Evolutionary conservation across 2,113 vertebrate species (phyloP), one percentile per base, ranked within the genome.

Genomic region (Oryzias woworae): DNA sequence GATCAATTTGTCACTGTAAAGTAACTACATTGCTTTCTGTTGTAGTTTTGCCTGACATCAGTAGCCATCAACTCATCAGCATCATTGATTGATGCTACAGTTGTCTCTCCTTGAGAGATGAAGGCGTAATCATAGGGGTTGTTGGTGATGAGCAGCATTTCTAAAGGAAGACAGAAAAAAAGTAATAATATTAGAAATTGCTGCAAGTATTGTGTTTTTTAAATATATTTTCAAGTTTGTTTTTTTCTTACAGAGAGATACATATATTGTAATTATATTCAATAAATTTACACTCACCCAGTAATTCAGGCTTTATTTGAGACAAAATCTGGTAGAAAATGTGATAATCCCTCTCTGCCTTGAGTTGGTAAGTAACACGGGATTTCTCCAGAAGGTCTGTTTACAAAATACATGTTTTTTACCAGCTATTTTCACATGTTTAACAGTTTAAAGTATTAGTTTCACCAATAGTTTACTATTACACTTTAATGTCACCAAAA

Each of bases 261-360:
- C 7, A 31, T 31, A 31, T 2, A 5, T 24, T 14, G 7, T 20
- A 51, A 14, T 24, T 2, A 24, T 7, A 23, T 51, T 51, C 13
- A 24, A 22, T 14, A 12, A 51, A 12, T 16, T 1, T 5, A 46
- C 14, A 72, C 67, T 64, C 51, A 95, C 94, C 94, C 69, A 96
- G 83, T 10, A 95, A 87, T 66, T 96, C 95, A 1, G 94, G 94
- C 68, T 95, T 96, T 73, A 78, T 85, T 44, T 95, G 95, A 78
- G 94, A 96, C 74, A 96, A 83, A 60, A 96, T 96, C 90, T 96
- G 94, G 80, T 96, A 96, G 89, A 93, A 96, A 81, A 96, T 95
- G 75, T 96, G 95, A 71, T 96, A 96, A 69, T 95, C 94, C 61
- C 95, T 91, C 80, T 96, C 95, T 59, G 95, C 84, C 80, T 95